phyloP scores from a whole-genome alignment of 2,797 vertebrate genomes.

The Myioborus miniatus region DNA sequence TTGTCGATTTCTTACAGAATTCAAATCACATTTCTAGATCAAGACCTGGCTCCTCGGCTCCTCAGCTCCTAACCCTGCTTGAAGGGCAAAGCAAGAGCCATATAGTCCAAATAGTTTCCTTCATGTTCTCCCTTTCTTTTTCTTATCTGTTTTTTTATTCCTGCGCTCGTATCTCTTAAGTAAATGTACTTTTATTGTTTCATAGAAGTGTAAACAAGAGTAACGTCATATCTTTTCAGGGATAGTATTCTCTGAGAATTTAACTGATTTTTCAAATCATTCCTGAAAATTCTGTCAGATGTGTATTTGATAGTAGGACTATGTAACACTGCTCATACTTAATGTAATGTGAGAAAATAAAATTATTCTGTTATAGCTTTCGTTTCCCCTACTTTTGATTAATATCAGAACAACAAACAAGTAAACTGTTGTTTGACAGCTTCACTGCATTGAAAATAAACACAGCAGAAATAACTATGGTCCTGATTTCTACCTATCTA shows the following conservation, averaged over 20 bases:
- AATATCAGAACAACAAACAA: background rate
- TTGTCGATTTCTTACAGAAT: background rate
- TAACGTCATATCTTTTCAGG: background rate
- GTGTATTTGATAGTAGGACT: background rate
- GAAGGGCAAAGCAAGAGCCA: background rate
- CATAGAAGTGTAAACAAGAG: background rate
- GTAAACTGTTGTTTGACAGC: background rate
- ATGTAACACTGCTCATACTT: background rate
- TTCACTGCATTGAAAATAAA: background rate
- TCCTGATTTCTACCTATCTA: background rate
- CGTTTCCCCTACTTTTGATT: background rate
- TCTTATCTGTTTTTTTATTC: background rate
- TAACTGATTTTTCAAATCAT: background rate
- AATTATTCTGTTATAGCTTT: background rate
- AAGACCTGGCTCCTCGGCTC: accelerated
- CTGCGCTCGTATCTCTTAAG: background rate
- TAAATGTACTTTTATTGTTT: background rate
- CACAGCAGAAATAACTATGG: background rate
- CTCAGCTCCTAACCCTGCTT: background rate
- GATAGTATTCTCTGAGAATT: background rate
- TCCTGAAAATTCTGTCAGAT: background rate
- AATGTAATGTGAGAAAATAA: background rate
- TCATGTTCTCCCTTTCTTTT: background rate
- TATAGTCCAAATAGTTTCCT: background rate
- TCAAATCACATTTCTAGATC: background rate